A percentile compares a stretch with the other conserved stretches of the same genome.
Evolutionary conservation across 1,140 invertebrate genomes (phyloP).

Genomic region (Sycophaga agraensis): DNA sequence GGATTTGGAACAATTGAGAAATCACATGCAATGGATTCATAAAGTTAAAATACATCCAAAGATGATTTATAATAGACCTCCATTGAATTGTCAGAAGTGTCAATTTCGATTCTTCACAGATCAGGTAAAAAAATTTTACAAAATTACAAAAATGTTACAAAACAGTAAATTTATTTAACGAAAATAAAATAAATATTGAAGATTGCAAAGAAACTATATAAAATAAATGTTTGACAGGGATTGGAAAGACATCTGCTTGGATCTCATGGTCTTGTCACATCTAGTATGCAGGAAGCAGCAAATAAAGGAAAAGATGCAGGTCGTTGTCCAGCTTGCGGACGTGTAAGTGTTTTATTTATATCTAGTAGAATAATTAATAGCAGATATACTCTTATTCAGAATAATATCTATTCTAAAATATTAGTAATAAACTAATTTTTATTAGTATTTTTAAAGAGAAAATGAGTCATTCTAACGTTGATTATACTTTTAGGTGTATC

Average conservation of each 20-base stretch:
- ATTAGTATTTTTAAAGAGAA: too few species aligned
- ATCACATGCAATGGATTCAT: slow-evolving; percentile 96
- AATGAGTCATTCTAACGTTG: too few species aligned
- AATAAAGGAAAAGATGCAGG: slow-evolving; percentile 93
- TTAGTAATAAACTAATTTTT: too few species aligned
- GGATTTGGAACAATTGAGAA: slow-evolving; percentile 87
- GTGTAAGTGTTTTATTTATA: slow-evolving; percentile 61
- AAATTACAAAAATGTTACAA: background rate
- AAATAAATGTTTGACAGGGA: slow-evolving; percentile 61
- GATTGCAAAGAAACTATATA: background rate
- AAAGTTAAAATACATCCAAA: slow-evolving; percentile 96
- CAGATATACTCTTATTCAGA: too few species aligned
- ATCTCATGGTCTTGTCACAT: slow-evolving; percentile 90
- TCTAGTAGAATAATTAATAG: too few species aligned
- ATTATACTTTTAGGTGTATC: slow-evolving; percentile 71
- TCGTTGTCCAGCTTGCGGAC: slow-evolving; percentile 88
- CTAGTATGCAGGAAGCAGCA: slow-evolving; percentile 93
- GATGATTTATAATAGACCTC: slow-evolving; percentile 92
- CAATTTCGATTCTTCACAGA: slow-evolving; percentile 84
- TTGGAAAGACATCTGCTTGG: slow-evolving; percentile 90
- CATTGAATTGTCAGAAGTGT: slow-evolving; percentile 94
- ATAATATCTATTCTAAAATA: too few species aligned
- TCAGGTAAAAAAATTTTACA: slow-evolving; percentile 50
- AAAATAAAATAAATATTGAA: too few species aligned
- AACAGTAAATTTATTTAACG: too few species aligned